Evolutionary conservation across 53 echinoderm and acorn worm species (phyloP), one percentile per base, ranked within the genome.

Genomic region (Antedon mediterranea): DNA sequence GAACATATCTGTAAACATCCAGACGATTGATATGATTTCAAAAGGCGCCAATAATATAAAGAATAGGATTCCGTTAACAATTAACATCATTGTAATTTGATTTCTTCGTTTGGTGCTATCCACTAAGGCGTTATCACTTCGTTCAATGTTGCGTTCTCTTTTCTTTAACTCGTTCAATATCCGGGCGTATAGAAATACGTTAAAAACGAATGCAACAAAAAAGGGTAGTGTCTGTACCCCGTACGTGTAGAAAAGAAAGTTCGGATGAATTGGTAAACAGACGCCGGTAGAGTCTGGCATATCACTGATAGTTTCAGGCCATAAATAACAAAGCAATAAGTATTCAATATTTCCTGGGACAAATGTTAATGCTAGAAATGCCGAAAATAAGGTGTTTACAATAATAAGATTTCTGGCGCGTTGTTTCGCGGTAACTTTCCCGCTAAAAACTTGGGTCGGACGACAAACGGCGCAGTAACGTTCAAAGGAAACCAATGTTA

Each of bases 401-500:
- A 33, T 4, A 28, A 34, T 76, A 15, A 15, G 23, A 23, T 57
- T 57, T 57, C 57, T 13, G 15, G 57, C 57, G 57, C 57, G 57
- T 23, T 57, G 57, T 57, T 57, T 57, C 3, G 57, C 57, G 3
- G 33, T 31, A 26, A 33, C 34, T 23, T 76, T 76, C 23, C 76
- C 34, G 76, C 32, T 76, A 32, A 76, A 32, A 20, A 76, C 34
- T n/a, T 76, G 33, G 41, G 81, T 87, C 6, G 92, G 97, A 42
- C 81, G 79, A 37, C 89, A 91, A 26, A 97, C 89, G 28, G 90
- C 97, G 57, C 83, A 82, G 41, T 87, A 97, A 34, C 92, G 79
- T 75, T 97, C 97, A 20, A 85, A 81, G 0, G 97, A 91, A 13
- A 92, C 89, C 73, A 97, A 72, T 28, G 82, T 88, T 6, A 97